These are phyloP conservation scores for Magallana gigas DNA, from an alignment of 1,140 invertebrate species.

Conservation along the genomic window DNA sequence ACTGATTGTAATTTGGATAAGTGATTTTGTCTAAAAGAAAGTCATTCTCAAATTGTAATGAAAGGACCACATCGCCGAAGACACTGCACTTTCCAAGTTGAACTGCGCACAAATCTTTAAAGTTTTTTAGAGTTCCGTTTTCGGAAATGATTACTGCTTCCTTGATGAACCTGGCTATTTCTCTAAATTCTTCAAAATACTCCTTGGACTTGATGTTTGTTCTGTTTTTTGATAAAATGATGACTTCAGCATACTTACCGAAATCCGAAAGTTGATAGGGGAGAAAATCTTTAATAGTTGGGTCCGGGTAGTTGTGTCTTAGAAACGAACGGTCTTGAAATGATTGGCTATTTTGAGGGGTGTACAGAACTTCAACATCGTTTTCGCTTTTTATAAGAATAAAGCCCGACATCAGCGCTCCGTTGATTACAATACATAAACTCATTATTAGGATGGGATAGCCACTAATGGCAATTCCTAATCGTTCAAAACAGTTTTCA, in stretches of 20 bases:
- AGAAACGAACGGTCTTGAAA: slow-evolving; percentile 29
- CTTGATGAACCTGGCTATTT: background rate
- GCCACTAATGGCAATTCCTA: background rate
- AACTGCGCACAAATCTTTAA: slow-evolving; percentile 26
- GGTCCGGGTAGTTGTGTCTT: background rate
- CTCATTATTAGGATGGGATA: background rate
- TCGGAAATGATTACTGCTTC: background rate
- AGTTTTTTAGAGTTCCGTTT: background rate
- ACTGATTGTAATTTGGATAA: background rate
- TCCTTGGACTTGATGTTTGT: slow-evolving; percentile 11
- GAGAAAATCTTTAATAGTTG: slow-evolving; percentile 30
- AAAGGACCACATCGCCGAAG: background rate
- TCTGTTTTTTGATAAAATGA: slow-evolving; percentile 24
- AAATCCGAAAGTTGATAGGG: background rate
- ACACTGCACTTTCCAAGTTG: background rate
- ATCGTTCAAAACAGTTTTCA: background rate
- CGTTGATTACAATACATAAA: background rate
- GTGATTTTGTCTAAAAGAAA: background rate
- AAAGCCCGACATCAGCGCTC: slow-evolving; percentile 18
- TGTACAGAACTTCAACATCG: slow-evolving; percentile 44
- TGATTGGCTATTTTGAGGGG: slow-evolving; percentile 41
- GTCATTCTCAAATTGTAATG: background rate
- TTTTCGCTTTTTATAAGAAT: slow-evolving; percentile 36
- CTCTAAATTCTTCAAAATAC: background rate
- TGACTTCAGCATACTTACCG: slow-evolving; percentile 43